Evolutionary conservation across 2,888 invertebrate species (phyloP).

Genomic region (Corythucha ciliata): DNA sequence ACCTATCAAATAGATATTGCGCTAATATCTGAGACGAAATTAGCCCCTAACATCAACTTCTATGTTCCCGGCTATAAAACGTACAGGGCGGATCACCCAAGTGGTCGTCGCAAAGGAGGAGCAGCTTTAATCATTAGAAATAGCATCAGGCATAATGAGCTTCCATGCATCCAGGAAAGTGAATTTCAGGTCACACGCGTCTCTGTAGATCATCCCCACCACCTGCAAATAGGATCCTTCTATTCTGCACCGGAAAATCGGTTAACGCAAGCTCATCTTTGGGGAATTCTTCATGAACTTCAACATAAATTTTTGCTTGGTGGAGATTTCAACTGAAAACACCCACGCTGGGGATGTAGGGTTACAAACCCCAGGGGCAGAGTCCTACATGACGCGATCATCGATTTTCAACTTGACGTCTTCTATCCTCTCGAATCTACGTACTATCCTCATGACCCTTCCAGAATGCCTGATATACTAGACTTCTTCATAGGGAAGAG

Average conservation of each 20-base stretch:
- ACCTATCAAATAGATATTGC: background rate
- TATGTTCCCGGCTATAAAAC: background rate
- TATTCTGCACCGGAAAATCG: background rate
- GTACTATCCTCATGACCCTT: background rate
- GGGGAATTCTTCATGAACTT: background rate
- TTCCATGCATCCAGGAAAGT: conserved; percentile 3
- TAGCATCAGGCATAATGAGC: background rate
- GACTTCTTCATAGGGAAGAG: conserved; percentile 7
- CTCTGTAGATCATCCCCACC: background rate
- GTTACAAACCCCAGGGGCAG: conserved; percentile 3
- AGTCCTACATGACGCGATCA: too few relatives aligned
- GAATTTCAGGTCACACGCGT: conserved; percentile 2
- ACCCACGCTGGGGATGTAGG: background rate
- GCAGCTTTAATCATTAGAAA: background rate
- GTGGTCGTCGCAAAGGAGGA: conserved; percentile 3
- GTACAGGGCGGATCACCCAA: conserved; percentile 3
- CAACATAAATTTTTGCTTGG: background rate
- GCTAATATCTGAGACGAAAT: conserved; percentile 2
- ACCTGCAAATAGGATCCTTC: background rate
- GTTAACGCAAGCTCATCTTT: background rate
- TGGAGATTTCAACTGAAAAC: conserved; percentile 6
- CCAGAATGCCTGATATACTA: background rate
- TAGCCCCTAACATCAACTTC: conserved; percentile 5
- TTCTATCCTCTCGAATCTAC: background rate
- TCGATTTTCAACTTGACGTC: too few relatives aligned